Evolutionary conservation across 2,888 invertebrate genomes (phyloP).

Genomic region (Liposcelis brunnea): DNA sequence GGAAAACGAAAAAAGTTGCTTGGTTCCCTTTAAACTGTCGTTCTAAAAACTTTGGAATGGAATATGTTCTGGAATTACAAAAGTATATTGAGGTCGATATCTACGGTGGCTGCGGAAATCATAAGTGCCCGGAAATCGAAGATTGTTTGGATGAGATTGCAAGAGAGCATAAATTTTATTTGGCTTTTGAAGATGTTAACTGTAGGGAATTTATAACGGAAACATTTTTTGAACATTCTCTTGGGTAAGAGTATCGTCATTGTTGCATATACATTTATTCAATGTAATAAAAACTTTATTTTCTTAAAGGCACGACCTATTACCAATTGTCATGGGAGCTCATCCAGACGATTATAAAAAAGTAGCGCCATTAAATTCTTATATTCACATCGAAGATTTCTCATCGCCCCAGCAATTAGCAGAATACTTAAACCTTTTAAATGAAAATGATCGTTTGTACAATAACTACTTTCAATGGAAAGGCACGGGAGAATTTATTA

Average conservation of each 20-base stretch:
- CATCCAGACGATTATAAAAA: constrained; percentile 30
- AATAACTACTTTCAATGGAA: constrained; percentile 42
- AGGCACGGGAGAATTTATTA: constrained; percentile 30
- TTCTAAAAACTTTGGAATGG: constrained; percentile 30
- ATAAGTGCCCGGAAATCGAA: neutral
- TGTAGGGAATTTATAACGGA: constrained; percentile 38
- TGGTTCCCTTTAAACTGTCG: constrained; percentile 45
- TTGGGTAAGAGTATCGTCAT: too few relatives aligned
- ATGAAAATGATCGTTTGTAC: constrained; percentile 30
- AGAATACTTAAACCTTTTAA: constrained; percentile 29
- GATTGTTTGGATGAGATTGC: constrained; percentile 31
- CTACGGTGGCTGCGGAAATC: constrained; percentile 28
- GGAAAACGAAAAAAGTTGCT: constrained; percentile 32
- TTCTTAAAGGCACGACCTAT: too few relatives aligned
- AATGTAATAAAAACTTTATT: too few relatives aligned
- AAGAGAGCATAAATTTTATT: constrained; percentile 33
- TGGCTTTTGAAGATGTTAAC: constrained; percentile 37
- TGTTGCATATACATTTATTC: too few relatives aligned
- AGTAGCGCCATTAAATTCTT: constrained; percentile 29
- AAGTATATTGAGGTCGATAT: constrained; percentile 37
- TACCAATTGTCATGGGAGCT: constrained; percentile 35
- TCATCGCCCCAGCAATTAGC: constrained; percentile 30
- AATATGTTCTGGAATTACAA: constrained; percentile 35
- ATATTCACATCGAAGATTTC: constrained; percentile 37
- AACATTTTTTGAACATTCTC: constrained; percentile 37